A percentile compares a stretch with the other conserved stretches of the same genome.
Conservation (phyloP, 2,888 invertebrate species). For the Mesoligia furuncula region DNA sequence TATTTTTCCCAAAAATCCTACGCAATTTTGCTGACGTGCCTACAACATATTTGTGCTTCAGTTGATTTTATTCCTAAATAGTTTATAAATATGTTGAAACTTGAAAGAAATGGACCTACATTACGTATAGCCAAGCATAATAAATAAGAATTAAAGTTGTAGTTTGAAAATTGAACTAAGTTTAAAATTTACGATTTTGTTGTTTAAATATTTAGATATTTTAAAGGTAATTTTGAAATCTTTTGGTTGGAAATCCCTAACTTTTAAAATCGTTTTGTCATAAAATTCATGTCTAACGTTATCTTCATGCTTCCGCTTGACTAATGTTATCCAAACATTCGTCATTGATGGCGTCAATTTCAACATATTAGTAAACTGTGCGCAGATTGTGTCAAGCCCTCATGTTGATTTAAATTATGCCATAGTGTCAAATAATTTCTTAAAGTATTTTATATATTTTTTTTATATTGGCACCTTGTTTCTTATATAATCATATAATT, state of each 20-base stretch:
- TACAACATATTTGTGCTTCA: neutral
- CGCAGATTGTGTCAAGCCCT: too few species aligned
- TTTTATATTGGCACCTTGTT: too few species aligned
- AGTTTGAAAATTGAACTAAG: neutral
- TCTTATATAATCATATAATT: too few species aligned
- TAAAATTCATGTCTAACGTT: neutral
- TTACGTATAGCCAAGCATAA: neutral
- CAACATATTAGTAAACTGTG: neutral
- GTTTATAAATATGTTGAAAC: neutral
- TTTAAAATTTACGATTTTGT: neutral
- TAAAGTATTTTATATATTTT: too few species aligned
- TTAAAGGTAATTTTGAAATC: neutral
- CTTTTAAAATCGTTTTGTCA: neutral
- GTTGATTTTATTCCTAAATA: neutral
- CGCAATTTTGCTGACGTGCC: neutral
- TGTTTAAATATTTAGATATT: neutral
- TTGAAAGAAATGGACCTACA: neutral
- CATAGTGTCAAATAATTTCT: too few species aligned
- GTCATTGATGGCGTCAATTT: slow-evolving; percentile 4
- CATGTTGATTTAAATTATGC: too few species aligned
- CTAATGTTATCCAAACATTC: slow-evolving; percentile 7
- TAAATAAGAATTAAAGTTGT: neutral
- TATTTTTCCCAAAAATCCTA: neutral
- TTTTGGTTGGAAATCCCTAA: neutral
- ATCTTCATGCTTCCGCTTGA: slow-evolving; percentile 25